Base-by-base conservation (phyloP, 2,113 vertebrate genomes). In the Cheilinus undulatus region DNA sequence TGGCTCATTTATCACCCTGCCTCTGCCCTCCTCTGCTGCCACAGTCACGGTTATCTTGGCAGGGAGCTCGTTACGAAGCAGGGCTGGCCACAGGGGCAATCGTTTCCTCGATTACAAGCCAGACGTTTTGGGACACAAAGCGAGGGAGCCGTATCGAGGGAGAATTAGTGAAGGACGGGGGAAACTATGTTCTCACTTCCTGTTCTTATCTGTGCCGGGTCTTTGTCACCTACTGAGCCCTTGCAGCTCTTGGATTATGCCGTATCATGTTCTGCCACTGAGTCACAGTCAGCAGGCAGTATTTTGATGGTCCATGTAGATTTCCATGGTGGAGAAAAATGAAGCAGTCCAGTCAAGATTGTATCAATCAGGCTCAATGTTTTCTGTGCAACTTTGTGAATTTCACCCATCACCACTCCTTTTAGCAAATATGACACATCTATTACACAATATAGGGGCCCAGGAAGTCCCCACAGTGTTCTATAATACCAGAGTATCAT, bases 151-250 rank as follows among this genome's bases (percentile, higher is more conserved):
- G 74, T 38, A 76, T 20, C 3, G 12, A 70, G 59, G 71, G 45
- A 64, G 78, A 78, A 36, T 42, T 32, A 63, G 56, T 3, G 40
- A 51, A 56, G 24, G 58, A 56, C 51, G 68, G 38, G n/a, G 92
- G 88, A 93, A 91, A 87, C 69, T 79, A 84, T 93, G 86, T 73
- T 45, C 88, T 92, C 82, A 88, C 79, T 92, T 93, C 90, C 90
- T 89, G 38, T 87, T 65, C 70, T 86, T 87, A 91, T 91, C 89
- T 83, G 26, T 36, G 53, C 72, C 69, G 14, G 14, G 46, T 78
- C 56, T 71, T 52, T 86, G 49, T 88, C 66, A 45, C 64, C 56
- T 58, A 27, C 24, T 5, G 30, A 66, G 50, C 38, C 36, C 54
- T 32, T 1, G 53, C 52, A 64, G 49, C 30, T 24, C 36, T 28